Conservation (phyloP, 2,797 vertebrate genomes). For the Lagodon rhomboides region DNA sequence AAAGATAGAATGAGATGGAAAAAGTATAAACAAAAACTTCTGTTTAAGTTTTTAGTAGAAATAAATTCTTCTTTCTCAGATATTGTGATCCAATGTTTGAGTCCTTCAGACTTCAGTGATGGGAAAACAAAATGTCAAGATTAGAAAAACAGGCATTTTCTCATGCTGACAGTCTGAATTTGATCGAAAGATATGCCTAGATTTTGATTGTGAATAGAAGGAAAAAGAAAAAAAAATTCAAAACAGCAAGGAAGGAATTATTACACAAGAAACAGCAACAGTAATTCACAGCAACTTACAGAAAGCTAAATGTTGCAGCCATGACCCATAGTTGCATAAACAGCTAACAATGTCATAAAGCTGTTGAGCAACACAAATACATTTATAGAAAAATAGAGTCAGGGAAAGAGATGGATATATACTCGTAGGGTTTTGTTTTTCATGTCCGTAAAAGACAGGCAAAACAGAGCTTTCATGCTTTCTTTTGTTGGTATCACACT, state of each 20-base stretch:
- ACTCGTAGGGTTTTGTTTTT: neutral
- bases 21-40: neutral
- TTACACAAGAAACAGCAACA: slow-evolving; percentile 10
- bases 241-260: slow-evolving; percentile 2
- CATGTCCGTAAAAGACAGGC: neutral
- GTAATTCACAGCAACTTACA: neutral
- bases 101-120: neutral
- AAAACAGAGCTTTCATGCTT: neutral
- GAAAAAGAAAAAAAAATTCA: neutral
- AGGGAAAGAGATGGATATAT: neutral
- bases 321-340: neutral
- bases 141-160: neutral
- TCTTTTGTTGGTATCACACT: neutral
- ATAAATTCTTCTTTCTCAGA: neutral
- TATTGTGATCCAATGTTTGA: neutral
- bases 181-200: neutral
- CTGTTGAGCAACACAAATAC: neutral
- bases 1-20: neutral
- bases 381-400: neutral
- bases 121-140: neutral
- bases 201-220: slow-evolving; percentile 5
- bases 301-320: neutral
- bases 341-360: slow-evolving; percentile 1
- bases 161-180: neutral
- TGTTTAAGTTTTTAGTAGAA: neutral